Base-by-base conservation (phyloP, 2,888 invertebrate genomes). In the Nipponacmea schrenckii region DNA sequence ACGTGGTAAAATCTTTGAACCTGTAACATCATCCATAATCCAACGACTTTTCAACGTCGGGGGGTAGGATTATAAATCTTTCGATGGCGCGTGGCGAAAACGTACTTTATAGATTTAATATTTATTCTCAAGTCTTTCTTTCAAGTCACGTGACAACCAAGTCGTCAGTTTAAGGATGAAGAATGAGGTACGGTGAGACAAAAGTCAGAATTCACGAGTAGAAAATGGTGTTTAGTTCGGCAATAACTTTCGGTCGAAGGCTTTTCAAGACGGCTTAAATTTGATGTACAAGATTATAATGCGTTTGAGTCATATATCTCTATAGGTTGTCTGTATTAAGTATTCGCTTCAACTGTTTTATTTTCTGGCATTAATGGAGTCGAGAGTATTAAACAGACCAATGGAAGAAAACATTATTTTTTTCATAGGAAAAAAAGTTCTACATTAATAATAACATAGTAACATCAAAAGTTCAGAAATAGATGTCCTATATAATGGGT, bases 201-300 rank as follows among this genome's bases (percentile, higher is more conserved):
- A 24, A 56, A 56, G 56, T 56, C 56, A 56, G 24, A 20, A 56
- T 24, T 24, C 24, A 14, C 20, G 56, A 56, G 56, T 56, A 56
- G 56, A 8, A 56, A 56, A 56, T 56, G 56, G 56, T 56, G 56
- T 56, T 56, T 56, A 56, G 56, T 56, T 56, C 56, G 24, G 56
- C 56, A 56, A 56, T 56, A 56, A 56, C 56, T 56, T 56, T 56
- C 56, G 56, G 20, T 56, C 20, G 20, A 56, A 20, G 56, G 24
- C 20, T 56, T 56, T 24, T 56, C 56, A 24, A 56, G 56, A 24
- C 56, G 20, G 20, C 56, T 56, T 56, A 56, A 56, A 24, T 56
- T 56, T 56, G 56, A 56, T 56, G 20, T 56, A 56, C 56, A 56
- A 24, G 20, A 20, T 56, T 56, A 56, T 56, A 56, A 56, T 56